Evolutionary conservation across 1,140 invertebrate species (phyloP), one percentile per base, ranked within the genome.

Genomic region (Drosophila littoralis): DNA sequence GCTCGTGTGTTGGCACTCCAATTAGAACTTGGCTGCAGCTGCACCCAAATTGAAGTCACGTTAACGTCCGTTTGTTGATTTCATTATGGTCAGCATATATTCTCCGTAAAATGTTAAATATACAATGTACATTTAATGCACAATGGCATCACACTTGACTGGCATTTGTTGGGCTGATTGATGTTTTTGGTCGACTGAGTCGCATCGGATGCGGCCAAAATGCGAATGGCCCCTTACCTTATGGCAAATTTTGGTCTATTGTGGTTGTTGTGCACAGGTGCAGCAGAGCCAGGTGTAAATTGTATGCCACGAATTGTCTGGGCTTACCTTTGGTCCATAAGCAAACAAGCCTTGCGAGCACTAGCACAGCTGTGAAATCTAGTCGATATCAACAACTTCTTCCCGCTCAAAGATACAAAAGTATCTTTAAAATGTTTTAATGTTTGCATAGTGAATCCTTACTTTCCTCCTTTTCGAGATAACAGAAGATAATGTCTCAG

Each of bases 41-140:
- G 82, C 82, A 86, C 82, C 82, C 76, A 76, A 72, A 88, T 79
- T 86, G 77, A 82, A 86, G 82, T 86, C 82, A 86, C 79, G 83
- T 82, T 82, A 88, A 66, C 83, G 73, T 86, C 22, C 5, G 88
- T 86, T 88, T 86, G 82, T 68, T 78, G 83, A 86, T 88, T 88
- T 81, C 69, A 88, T 86, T 86, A 88, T 72, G 52, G 64, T 42
- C 52, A 3, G 51, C 9, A 51, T 10, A 51, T 8, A 17, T 48
- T 46, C 58, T 48, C 48, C 33, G 40, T 52, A 59, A 55, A 60
- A 52, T 67, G 38, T 67, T 10, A 17, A 36, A 60, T 70, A 32
- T 40, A 57, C 54, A 70, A 76, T 45, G 46, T 64, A 66, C 60
- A 54, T 67, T 69, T 77, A 66, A 73, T 64, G 50, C 48, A 71